Conservation (phyloP, 2,888 invertebrate species). For the Ischnus inquisitorius region DNA sequence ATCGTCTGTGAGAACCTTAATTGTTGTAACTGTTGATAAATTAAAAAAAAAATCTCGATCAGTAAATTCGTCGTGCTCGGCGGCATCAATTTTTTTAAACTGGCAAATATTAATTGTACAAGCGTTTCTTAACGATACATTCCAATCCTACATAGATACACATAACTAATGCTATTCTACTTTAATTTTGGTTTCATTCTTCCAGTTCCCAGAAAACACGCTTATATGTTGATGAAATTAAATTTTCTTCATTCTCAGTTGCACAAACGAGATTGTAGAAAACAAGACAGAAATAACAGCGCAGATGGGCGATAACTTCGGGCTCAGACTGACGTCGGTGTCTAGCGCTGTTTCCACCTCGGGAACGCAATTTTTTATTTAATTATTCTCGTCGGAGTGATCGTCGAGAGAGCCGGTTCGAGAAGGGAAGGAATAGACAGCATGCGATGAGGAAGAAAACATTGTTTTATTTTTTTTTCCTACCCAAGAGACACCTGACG, state of each 20-base stretch:
- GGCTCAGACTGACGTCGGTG: neutral
- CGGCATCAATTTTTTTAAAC: neutral
- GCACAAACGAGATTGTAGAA: slow-evolving; percentile 18
- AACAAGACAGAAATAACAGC: slow-evolving; percentile 2
- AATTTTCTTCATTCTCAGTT: slow-evolving; percentile 7
- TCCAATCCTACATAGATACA: slow-evolving; percentile 2
- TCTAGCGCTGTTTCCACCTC: neutral
- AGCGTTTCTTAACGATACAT: neutral
- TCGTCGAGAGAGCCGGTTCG: neutral
- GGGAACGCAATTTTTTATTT: slow-evolving; percentile 36
- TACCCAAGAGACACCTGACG: neutral
- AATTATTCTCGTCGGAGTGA: slow-evolving; percentile 13
- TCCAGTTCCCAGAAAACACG: neutral
- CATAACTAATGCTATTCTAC: neutral
- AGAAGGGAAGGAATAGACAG: neutral
- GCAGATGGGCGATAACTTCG: neutral
- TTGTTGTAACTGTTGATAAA: slow-evolving; percentile 70
- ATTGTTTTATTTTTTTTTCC: slow-evolving; percentile 7
- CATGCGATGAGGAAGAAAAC: slow-evolving; percentile 29
- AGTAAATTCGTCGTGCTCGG: neutral
- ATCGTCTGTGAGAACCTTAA: slow-evolving; percentile 74
- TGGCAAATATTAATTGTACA: too few relatives aligned
- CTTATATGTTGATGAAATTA: neutral
- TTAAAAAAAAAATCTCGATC: slow-evolving; percentile 21
- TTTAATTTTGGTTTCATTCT: neutral